phyloP scores from a whole-genome alignment of 2,888 invertebrate species.

The Nephrotoma appendiculata region DNA sequence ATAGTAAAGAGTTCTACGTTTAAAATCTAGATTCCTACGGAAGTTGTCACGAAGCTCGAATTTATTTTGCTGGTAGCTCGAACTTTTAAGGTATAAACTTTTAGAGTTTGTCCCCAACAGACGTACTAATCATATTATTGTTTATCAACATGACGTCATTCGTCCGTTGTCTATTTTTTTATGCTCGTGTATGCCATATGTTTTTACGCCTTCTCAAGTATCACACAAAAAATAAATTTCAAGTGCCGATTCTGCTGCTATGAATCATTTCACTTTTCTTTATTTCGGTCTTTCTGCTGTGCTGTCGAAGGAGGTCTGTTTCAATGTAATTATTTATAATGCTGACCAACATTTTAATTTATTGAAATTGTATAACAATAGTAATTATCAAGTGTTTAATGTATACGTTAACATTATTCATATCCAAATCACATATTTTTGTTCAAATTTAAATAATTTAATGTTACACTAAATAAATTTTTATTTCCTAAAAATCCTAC shows the following conservation, averaged over 20 bases:
- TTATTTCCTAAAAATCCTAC: background rate
- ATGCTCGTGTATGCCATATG: background rate
- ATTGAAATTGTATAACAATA: background rate
- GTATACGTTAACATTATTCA: too few relatives aligned
- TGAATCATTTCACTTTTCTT: background rate
- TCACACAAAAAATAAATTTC: background rate
- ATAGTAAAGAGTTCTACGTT: too few relatives aligned
- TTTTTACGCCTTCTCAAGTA: background rate
- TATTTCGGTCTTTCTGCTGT: too few relatives aligned
- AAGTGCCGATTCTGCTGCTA: background rate
- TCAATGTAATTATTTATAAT: too few relatives aligned
- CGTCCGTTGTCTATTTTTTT: background rate
- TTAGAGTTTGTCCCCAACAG: too few relatives aligned
- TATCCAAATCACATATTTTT: background rate
- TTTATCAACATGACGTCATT: background rate
- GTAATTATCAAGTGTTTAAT: background rate
- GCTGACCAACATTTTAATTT: background rate
- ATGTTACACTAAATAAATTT: background rate
- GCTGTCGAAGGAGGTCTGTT: too few relatives aligned
- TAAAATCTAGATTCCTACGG: too few relatives aligned
- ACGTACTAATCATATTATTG: too few relatives aligned
- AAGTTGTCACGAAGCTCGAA: too few relatives aligned
- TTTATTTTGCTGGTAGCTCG: too few relatives aligned
- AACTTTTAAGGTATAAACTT: too few relatives aligned
- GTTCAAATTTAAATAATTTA: background rate